A percentile compares a stretch with the other conserved stretches of the same genome.
Conservation (phyloP, 1,140 invertebrate species). For the Drosophila tropicalis region DNA sequence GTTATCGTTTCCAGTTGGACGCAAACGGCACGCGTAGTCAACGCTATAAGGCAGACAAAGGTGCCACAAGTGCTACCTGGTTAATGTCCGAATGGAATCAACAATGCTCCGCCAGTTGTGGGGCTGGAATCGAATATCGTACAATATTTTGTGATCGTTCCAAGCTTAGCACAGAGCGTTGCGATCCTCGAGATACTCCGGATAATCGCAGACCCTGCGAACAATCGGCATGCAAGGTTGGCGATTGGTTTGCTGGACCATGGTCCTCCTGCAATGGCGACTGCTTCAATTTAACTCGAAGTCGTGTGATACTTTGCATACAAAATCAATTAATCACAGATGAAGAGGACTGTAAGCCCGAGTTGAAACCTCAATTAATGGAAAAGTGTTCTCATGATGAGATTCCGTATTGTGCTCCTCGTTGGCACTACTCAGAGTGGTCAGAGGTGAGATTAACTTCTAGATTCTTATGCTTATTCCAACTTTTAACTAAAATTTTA, state of each 20-base stretch:
- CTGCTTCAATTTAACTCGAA: slow-evolving; percentile 83
- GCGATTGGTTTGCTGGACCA: slow-evolving; percentile 88
- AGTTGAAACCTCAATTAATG: slow-evolving; percentile 62
- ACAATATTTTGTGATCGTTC: slow-evolving; percentile 82
- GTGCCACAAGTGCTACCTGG: slow-evolving; percentile 59
- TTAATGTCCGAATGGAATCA: slow-evolving; percentile 81
- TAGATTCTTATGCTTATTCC: neutral
- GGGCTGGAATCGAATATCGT: slow-evolving; percentile 71
- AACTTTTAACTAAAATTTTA: slow-evolving; percentile 18
- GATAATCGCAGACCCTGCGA: slow-evolving; percentile 86
- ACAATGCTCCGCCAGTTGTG: slow-evolving; percentile 74
- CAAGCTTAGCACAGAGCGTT: slow-evolving; percentile 84
- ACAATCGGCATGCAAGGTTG: slow-evolving; percentile 85
- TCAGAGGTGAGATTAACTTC: slow-evolving; percentile 82
- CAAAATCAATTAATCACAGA: slow-evolving; percentile 83
- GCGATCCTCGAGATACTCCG: slow-evolving; percentile 86
- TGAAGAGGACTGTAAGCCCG: slow-evolving; percentile 81
- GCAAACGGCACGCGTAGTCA: slow-evolving; percentile 41
- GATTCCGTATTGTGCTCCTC: slow-evolving; percentile 84
- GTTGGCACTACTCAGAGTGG: slow-evolving; percentile 88
- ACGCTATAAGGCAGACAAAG: slow-evolving; percentile 50
- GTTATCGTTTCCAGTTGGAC: slow-evolving; percentile 47
- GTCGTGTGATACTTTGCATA: slow-evolving; percentile 83
- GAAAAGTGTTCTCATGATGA: slow-evolving; percentile 83
- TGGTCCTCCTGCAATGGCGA: slow-evolving; percentile 86